Base-by-base conservation (phyloP, 2,888 invertebrate species). In the Dryobotodes eremita region DNA sequence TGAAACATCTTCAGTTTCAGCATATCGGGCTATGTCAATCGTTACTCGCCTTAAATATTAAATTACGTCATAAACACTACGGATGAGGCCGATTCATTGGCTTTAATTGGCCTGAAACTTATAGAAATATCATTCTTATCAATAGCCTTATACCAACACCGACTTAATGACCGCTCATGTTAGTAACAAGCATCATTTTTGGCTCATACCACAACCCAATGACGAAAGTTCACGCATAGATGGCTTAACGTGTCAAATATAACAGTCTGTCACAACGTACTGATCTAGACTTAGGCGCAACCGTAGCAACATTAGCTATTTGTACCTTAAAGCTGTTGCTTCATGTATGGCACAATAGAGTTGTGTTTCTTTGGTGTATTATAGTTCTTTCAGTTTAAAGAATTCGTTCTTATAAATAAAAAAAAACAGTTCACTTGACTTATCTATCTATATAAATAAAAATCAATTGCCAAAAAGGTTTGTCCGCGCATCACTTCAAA, bases 211-310 rank as follows among this genome's bases (percentile, higher is more conserved):
- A 77, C 64, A 61, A 26, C 15, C 36, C 46, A 31, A 55, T 91
- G 89, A 86, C 82, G 91, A 87, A 91, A 91, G 89, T 92, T 94
- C 88, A 94, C 91, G 95, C 94, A 90, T 92, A 92, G 93, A 86
- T 94, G 92, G 79, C 75, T 94, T 93, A 93, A 91, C 92, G 93
- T 95, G 94, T 92, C 94, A 93, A 92, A 91, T 86, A 70, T 57
- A 65, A n/a, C 62, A 53, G 71, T 81, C 86, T 86, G 89, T 86
- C 84, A 86, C 90, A 90, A 86, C 48, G 36, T 69, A 66, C n/a
- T 77, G 78, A 88, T 86, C 82, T 80, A 75, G 77, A 84, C 80
- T 71, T 74, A 77, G 80, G 53, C 75, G 68, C 23, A 57, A 31
- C 68, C 71, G 61, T 71, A 69, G 53, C 65, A 68, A 83, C 75